phyloP scores from a whole-genome alignment of 2,797 vertebrate genomes.

The Apogon talboti region DNA sequence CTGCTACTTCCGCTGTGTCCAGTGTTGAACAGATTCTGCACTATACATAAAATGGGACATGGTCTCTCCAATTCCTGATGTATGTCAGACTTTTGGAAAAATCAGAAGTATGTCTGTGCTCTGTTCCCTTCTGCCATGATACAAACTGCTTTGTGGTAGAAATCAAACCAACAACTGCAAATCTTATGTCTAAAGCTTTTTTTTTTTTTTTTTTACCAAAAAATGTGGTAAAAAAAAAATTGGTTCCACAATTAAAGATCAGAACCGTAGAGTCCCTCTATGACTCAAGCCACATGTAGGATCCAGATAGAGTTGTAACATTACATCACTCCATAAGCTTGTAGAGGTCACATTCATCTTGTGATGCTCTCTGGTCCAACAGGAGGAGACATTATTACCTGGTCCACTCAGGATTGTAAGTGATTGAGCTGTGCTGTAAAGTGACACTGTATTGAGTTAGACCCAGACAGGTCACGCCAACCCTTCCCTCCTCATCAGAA shows the following conservation, averaged over 20 bases:
- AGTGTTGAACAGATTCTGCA: constrained; percentile 32
- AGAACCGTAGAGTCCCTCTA: neutral
- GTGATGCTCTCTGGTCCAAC: constrained; percentile 57
- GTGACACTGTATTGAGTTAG: constrained; percentile 86
- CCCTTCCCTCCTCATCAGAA: constrained; percentile 82
- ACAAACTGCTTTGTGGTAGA: constrained; percentile 1
- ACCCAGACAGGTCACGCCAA: constrained; percentile 83
- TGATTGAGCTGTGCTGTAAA: constrained; percentile 83
- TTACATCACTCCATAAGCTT: constrained; percentile 17
- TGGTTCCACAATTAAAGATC: constrained; percentile 1
- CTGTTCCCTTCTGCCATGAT: constrained; percentile 4
- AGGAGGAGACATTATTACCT: constrained; percentile 72
- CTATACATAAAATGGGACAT: constrained; percentile 31
- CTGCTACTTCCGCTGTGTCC: constrained; percentile 8
- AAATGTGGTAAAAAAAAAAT: neutral
- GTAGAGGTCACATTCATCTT: constrained; percentile 66
- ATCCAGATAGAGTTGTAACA: constrained; percentile 19
- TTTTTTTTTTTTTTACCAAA: neutral
- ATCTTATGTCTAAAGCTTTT: constrained; percentile 6
- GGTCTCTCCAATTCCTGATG: constrained; percentile 23
- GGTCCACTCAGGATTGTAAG: constrained; percentile 77
- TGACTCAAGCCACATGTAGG: constrained; percentile 8
- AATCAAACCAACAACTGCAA: constrained; percentile 12
- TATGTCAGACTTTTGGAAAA: constrained; percentile 31
- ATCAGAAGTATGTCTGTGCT: constrained; percentile 6